Evolutionary conservation across 92 coral and sea anemone genomes (phyloP), one percentile per base, ranked within the genome.

Genomic region (Diadumene lineata): DNA sequence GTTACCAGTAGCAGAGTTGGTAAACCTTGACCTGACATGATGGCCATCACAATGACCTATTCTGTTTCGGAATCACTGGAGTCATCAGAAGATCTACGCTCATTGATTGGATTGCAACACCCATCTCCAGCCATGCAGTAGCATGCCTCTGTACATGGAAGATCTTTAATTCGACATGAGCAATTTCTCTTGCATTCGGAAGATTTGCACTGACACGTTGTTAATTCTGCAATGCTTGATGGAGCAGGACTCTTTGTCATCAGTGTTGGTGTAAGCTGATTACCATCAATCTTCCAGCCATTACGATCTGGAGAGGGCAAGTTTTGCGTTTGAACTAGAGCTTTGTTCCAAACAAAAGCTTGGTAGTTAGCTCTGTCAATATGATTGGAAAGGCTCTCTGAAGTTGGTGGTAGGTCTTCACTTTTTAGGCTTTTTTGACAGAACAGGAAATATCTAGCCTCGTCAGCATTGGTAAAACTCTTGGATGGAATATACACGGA

Each of bases 241-340:
- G 91, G 91, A 34, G 91, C 85, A 43, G 91, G 81, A 29, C 77
- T 75, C 22, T 77, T 76, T 16, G 88, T 28, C 91, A 86, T 86
- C 79, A 77, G 56, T 11, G 60, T 19, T 32, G 85, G 77, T 57
- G 31, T 50, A 44, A 84, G 33, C 2, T 67, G 69, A 29, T 73
- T 68, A 31, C 29, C 72, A 50, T 23, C 44, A 22, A 25, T 33
- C 51, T 44, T 17, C 85, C 88, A 83, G 7, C 84, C 88, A 64
- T 84, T 79, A 23, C 46, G 65, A 2, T 15, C 79, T 6, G 73
- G 53, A 10, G 69, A 53, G 9, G 85, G 81, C 1, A 79, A 75
- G 25, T 57, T 21, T 44, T 66, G 81, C 23, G 23, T 22, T n/a
- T 69, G 43, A 1, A 25, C 7, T 44, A 79, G 66, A 34, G 66